A percentile compares a stretch with the other conserved stretches of the same genome.
These are phyloP conservation scores for Anastrepha obliqua DNA, from an alignment of 1,140 invertebrate species.

Conservation along the genomic window DNA sequence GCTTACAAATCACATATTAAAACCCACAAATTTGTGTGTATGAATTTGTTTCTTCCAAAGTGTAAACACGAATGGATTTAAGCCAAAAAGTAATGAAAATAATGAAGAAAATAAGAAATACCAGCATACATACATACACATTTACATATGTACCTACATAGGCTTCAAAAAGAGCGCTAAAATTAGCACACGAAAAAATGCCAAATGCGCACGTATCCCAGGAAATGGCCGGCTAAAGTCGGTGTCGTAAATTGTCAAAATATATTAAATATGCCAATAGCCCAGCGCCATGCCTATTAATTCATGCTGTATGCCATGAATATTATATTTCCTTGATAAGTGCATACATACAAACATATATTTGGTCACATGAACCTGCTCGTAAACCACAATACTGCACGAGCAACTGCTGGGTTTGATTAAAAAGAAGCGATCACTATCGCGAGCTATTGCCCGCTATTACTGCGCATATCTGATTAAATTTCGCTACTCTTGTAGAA, in stretches of 20 bases:
- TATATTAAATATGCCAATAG: neutral
- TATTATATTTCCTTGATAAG: neutral
- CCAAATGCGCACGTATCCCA: neutral
- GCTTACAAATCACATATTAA: neutral
- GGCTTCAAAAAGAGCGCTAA: neutral
- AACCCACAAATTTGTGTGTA: neutral
- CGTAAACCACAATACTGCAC: neutral
- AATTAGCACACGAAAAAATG: neutral
- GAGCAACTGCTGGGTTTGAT: neutral
- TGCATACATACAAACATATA: neutral
- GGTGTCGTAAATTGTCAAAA: neutral
- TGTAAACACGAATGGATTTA: neutral
- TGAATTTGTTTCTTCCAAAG: neutral
- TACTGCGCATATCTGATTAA: neutral
- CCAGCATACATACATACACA: neutral
- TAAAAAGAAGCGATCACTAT: neutral
- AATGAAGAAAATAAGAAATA: neutral
- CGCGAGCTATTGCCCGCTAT: neutral
- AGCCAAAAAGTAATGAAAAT: neutral
- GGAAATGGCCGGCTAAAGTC: neutral
- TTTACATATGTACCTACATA: neutral
- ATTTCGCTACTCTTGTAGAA: too few relatives aligned
- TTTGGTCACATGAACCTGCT: neutral
- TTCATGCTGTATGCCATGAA: neutral
- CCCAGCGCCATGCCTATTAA: neutral